Base-by-base conservation (phyloP, 2,888 invertebrate genomes). In the Heliconius ismenius region DNA sequence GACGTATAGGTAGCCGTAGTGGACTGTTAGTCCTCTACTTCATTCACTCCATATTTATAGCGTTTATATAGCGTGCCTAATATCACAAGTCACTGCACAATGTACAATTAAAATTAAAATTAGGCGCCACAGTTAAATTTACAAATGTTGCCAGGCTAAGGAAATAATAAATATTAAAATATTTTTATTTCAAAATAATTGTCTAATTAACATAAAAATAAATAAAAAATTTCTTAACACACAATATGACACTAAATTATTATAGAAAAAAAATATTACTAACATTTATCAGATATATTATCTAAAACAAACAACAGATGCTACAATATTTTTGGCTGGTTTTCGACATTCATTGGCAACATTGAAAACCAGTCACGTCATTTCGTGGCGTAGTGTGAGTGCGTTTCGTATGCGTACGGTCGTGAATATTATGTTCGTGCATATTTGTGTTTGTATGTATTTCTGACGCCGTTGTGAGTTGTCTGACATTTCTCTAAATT, bases 401-500 rank as follows among this genome's bases (percentile, higher is more conserved):
- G 89, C 83, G 85, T 84, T 83, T 86, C 82, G 84, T 83, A 85
- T 89, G 87, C 88, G 87, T 90, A 85, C 86, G 86, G 90, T 86
- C 81, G 83, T 87, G 87, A 87, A 85, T 86, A 88, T 86, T 75
- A 76, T 82, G 78, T 76, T 73, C 74, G 69, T 76, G 76, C 58
- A 72, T 79, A 76, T 64, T 63, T 72, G 79, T 81, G 78, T 81
- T 79, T 92, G 92, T 92, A 90, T 93, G 92, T 90, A 88, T 90
- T 88, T 91, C 90, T 90, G 90, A 92, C 91, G 91, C 92, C 90
- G 91, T 89, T 91, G 88, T 91, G 88, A 90, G 84, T 90, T 88
- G 87, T 85, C 88, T 91, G 89, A 89, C 90, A 90, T 89, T 87
- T 84, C 86, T 88, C 85, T 90, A 89, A 89, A 87, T 90, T 92